A percentile compares a stretch with the other conserved stretches of the same genome.
phyloP scores from a whole-genome alignment of 2,797 vertebrate genomes.

The Tokudaia tokunoshimensis region DNA sequence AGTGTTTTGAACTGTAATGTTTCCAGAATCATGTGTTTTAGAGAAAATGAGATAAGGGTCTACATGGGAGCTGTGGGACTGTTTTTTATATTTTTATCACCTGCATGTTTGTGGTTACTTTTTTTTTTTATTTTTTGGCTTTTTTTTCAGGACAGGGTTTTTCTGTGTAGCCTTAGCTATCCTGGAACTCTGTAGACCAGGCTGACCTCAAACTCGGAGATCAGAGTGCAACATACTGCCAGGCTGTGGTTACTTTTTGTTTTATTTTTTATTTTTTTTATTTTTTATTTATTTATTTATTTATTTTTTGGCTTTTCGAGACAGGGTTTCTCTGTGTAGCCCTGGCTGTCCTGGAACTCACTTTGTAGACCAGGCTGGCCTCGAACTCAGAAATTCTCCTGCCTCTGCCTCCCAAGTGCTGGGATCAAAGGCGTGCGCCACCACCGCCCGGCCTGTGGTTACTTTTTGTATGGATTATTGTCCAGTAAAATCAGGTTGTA shows the following conservation, averaged over 20 bases:
- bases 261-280: too few relatives aligned
- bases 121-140: not conserved
- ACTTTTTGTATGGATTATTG: conserved; percentile 36
- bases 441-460: too few relatives aligned
- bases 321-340: too few relatives aligned
- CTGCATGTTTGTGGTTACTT: not conserved
- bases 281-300: too few relatives aligned
- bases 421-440: too few relatives aligned
- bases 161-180: not conserved
- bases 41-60: conserved; percentile 52
- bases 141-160: not conserved
- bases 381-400: too few relatives aligned
- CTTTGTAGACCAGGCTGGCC: too few relatives aligned
- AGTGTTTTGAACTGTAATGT: conserved; percentile 14
- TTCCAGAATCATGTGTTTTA: conserved; percentile 59
- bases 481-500: not conserved
- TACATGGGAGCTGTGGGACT: not conserved
- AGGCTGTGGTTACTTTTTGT: conserved; percentile 6
- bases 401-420: too few relatives aligned
- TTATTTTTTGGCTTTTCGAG: too few relatives aligned
- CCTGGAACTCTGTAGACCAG: not conserved
- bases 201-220: not conserved
- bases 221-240: not conserved
- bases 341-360: too few relatives aligned
- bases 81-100: not conserved